Evolutionary conservation across 2,888 invertebrate species (phyloP).

Genomic region (Hypolimnas misippus): DNA sequence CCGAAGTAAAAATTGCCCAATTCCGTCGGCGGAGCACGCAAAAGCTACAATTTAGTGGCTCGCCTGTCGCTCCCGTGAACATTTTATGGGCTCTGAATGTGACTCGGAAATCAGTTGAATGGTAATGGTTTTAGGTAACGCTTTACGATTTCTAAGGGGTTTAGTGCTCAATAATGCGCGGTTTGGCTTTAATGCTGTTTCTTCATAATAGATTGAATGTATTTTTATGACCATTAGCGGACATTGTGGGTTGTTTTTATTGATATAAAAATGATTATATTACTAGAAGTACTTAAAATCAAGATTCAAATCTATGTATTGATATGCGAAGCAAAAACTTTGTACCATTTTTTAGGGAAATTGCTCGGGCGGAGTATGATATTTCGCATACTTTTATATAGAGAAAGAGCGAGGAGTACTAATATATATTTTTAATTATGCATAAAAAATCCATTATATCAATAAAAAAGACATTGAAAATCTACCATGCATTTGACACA

Average conservation of each 20-base stretch:
- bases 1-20: slow-evolving; percentile 71
- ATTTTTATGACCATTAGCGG: background rate
- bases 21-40: slow-evolving; percentile 56
- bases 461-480: too few relatives aligned
- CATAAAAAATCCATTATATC: too few relatives aligned
- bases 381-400: too few relatives aligned
- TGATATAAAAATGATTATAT: background rate
- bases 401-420: too few relatives aligned
- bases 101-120: slow-evolving; percentile 53
- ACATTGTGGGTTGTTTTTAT: background rate
- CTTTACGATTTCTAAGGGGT: slow-evolving; percentile 26
- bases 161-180: slow-evolving; percentile 20
- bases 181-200: slow-evolving; percentile 1
- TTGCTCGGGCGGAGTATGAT: too few relatives aligned
- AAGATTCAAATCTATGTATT: too few relatives aligned
- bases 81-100: slow-evolving; percentile 52
- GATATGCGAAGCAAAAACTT: too few relatives aligned
- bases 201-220: background rate
- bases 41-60: slow-evolving; percentile 56
- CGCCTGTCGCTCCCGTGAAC: slow-evolving; percentile 48
- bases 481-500: too few relatives aligned
- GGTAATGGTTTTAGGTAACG: slow-evolving; percentile 38
- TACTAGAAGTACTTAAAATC: background rate
- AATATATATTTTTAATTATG: too few relatives aligned
- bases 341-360: too few relatives aligned